Conservation (phyloP, 2,113 vertebrate genomes). For the Motacilla alba region DNA sequence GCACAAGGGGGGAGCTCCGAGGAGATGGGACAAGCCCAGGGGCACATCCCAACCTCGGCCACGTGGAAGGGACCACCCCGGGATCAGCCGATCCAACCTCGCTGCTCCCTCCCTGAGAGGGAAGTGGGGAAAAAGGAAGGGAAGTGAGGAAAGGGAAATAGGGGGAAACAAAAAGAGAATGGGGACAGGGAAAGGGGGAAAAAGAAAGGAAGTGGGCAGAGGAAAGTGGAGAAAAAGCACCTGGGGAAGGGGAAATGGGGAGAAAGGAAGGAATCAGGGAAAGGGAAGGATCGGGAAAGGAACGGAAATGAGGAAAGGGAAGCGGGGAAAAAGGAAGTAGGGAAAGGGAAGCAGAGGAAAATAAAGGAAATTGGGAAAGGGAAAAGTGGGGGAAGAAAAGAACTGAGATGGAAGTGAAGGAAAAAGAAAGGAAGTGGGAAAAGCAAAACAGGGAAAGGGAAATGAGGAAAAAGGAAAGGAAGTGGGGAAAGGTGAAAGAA, state of each 20-base stretch:
- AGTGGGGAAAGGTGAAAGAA: not conserved
- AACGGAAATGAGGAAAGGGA: not conserved
- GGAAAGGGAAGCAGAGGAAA: not conserved
- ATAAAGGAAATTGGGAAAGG: not conserved
- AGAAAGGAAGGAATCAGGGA: not conserved
- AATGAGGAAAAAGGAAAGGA: not conserved
- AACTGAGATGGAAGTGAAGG: too few species aligned
- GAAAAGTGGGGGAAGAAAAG: too few species aligned
- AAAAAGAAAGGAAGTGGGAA: not conserved
- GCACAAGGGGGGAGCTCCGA: not conserved
- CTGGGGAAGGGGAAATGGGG: not conserved
- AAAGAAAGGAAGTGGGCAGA: not conserved
- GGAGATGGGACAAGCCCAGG: not conserved
- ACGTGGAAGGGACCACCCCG: not conserved
- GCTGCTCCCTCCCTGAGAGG: not conserved
- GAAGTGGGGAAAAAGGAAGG: not conserved
- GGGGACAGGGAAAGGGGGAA: not conserved
- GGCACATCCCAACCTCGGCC: not conserved
- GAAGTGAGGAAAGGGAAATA: not conserved
- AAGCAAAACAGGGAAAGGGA: not conserved
- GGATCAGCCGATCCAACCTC: not conserved
- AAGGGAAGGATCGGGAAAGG: fast-evolving
- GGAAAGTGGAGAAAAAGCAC: not conserved
- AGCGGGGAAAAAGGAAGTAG: not conserved
- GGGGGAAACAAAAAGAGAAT: not conserved